Base-by-base conservation (phyloP, 1,140 invertebrate genomes). In the Drosophila obscura region DNA sequence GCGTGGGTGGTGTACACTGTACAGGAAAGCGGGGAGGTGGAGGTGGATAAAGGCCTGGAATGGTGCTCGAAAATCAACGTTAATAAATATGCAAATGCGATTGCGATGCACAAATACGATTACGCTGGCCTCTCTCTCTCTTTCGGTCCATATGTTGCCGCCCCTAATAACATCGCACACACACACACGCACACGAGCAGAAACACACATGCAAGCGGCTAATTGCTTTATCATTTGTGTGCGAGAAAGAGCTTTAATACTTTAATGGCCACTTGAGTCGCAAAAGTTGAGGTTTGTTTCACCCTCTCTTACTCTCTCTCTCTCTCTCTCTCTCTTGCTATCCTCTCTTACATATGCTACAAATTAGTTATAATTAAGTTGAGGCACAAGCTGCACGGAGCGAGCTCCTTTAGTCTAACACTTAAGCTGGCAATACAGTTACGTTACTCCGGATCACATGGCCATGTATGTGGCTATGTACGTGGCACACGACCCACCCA, bases 321-420 rank as follows among this genome's bases (percentile, higher is more conserved):
- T 31, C 7, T 31, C 44, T n/a, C 19, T 15, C 49, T 13, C 35
- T 31, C 5, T 15, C 16, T 41, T 45, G n/a, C 7, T 4, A n/a
- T 1, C 7, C 43, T 26, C 19, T 24, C 22, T 24, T 43, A 74
- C 81, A 82, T 88, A 88, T 88, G 82, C 82, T 80, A 52, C 82
- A 82, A 87, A 87, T 87, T 87, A 88, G 82, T 87, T 87, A 87
- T 87, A 87, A 87, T 87, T 87, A 88, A 87, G 83, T 87, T 78
- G 75, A 49, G 78, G 82, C 82, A 81, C 80, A 83, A 73, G 77
- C 77, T 73, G 67, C 69, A 26, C 46, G 31, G 35, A 53, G 74
- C 51, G 35, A 53, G 74, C 51, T 59, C 49, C 73, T 73, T 71
- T 56, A 74, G 5, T 8, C 7, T 56, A 71, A 73, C 75, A 72